phyloP scores from a whole-genome alignment of 2,888 invertebrate species.

The Drosophila paranaensis region DNA sequence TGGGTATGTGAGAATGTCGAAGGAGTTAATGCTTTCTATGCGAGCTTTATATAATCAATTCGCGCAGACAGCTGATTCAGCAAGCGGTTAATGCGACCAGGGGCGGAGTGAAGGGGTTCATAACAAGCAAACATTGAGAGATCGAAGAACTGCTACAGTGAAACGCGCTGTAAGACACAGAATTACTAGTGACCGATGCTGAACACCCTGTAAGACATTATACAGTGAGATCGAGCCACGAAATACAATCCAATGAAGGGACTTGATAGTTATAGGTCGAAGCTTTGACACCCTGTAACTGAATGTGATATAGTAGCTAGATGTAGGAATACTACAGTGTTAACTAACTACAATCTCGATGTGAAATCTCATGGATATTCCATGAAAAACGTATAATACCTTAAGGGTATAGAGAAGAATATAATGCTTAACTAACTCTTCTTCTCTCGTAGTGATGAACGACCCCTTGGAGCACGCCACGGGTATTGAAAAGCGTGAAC shows the following conservation, averaged over 20 bases:
- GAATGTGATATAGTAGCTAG: background rate
- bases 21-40: conserved; percentile 3
- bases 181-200: background rate
- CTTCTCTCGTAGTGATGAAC: conserved; percentile 88
- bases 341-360: background rate
- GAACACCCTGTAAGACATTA: too few relatives aligned
- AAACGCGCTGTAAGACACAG: too few relatives aligned
- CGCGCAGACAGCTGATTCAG: conserved; percentile 54
- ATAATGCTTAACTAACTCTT: background rate
- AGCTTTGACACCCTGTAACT: too few relatives aligned
- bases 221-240: too few relatives aligned
- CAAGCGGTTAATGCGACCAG: background rate
- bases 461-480: conserved; percentile 97
- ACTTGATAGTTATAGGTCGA: too few relatives aligned
- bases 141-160: background rate
- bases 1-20: background rate
- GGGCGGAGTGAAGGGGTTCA: background rate
- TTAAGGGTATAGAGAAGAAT: too few relatives aligned
- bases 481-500: conserved; percentile 95
- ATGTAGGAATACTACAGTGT: background rate
- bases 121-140: background rate
- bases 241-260: too few relatives aligned
- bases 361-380: background rate
- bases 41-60: conserved; percentile 56
- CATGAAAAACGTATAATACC: too few relatives aligned